These are phyloP conservation scores for Theretra japonica DNA, from an alignment of 2,888 invertebrate genomes.

Conservation along the genomic window DNA sequence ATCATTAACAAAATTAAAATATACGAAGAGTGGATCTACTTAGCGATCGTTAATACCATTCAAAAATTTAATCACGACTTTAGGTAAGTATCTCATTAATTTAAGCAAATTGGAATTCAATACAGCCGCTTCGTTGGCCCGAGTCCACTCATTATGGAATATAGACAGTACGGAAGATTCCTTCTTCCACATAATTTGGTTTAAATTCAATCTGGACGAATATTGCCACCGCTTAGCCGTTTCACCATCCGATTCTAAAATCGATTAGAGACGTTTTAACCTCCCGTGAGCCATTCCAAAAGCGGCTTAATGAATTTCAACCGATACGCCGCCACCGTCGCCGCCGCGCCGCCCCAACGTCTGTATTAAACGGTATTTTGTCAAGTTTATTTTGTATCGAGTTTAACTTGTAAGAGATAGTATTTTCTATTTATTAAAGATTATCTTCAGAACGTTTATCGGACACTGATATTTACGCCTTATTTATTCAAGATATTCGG, in stretches of 20 bases:
- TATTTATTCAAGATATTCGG: not conserved
- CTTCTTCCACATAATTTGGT: conserved; percentile 22
- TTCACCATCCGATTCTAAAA: conserved; percentile 24
- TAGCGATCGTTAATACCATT: not conserved
- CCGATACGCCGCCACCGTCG: not conserved
- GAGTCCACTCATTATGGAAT: conserved; percentile 15
- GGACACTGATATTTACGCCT: not conserved
- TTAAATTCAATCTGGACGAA: conserved; percentile 13
- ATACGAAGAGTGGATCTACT: not conserved
- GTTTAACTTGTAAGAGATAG: not conserved
- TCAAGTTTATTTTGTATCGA: conserved; percentile 12
- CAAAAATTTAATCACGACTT: conserved; percentile 2
- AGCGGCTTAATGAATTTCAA: conserved; percentile 23
- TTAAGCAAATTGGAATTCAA: conserved; percentile 14
- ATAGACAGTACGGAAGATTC: conserved; percentile 12
- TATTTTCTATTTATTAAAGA: not conserved
- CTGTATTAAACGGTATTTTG: conserved; percentile 13
- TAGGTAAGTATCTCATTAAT: conserved; percentile 14
- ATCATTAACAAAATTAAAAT: not conserved
- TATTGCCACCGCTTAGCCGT: conserved; percentile 25
- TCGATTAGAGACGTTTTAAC: conserved; percentile 25
- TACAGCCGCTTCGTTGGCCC: conserved; percentile 5
- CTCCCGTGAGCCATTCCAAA: conserved; percentile 12
- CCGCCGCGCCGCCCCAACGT: not conserved
- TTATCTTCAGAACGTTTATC: not conserved